Base-by-base conservation (phyloP, 2,888 invertebrate genomes). In the Mayetiola destructor region DNA sequence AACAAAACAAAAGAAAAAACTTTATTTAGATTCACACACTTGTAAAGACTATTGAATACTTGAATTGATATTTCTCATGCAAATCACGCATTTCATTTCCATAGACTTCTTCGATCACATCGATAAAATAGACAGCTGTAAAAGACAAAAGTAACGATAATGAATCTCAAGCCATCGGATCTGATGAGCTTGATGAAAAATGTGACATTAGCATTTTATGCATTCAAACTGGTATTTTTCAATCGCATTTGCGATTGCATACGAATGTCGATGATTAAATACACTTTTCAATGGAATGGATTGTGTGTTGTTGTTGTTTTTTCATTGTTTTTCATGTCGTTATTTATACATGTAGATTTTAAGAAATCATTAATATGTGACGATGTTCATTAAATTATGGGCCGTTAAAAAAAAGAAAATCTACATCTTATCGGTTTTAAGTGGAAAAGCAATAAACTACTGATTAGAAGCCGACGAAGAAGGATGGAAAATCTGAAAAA, bases 141-240 rank as follows among this genome's bases (percentile, higher is more conserved):
- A 36, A 36, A 36, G 3, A 36, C 4, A 36, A 36, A 36, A 12
- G 6, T 20, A 5, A 39, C 21, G 40, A 48, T 27, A n/a, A 48
- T 48, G 48, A 48, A 48, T 48, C 23, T 27, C 23, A 48, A 48
- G n/a, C n/a, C n/a, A n/a, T n/a, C n/a, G n/a, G n/a, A n/a, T n/a
- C n/a, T 48, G 48, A 27, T 48, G 48, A 48, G 27, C n/a, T n/a
- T n/a, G n/a, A 48, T 48, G 23, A 48, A 27, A 48, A 48, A 48
- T 27, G 27, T 48, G 27, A 27, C 8, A 48, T 48, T 48, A 27
- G 27, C n/a, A n/a, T n/a, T n/a, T n/a, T n/a, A 48, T 48, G 48
- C 48, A 48, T 48, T 48, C 48, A 48, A 48, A 48, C 27, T 48
- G 48, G 48, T 48, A 27, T 27, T 48, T 27, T n/a, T n/a, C n/a